These are phyloP conservation scores for Chrysolina haemoptera DNA, from an alignment of 2,888 invertebrate species.

Conservation along the genomic window DNA sequence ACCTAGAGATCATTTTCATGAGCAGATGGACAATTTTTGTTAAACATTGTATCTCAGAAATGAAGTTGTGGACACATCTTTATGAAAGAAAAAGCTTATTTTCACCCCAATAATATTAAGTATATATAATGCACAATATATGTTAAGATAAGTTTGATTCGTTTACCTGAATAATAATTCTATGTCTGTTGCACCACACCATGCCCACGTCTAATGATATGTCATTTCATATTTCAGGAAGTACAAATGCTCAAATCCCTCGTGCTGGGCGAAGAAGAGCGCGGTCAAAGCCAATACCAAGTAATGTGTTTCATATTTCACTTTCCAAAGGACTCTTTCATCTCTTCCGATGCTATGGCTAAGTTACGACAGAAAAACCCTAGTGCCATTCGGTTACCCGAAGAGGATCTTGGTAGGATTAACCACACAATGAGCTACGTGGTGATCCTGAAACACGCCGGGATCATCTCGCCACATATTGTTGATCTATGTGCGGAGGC, in stretches of 20 bases:
- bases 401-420: constrained; percentile 89
- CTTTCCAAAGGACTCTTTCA: constrained; percentile 93
- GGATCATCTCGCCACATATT: constrained; percentile 82
- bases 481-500: constrained; percentile 85
- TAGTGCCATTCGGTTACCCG: constrained; percentile 79
- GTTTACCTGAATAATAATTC: no score
- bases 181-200: no score
- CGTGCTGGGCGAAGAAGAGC: constrained; percentile 92
- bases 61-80: no score
- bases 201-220: no score
- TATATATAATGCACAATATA: no score
- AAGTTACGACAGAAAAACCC: constrained; percentile 87
- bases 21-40: no score
- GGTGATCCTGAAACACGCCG: constrained; percentile 79
- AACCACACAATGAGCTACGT: constrained; percentile 89
- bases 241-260: constrained; percentile 92
- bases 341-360: constrained; percentile 97
- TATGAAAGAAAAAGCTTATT: no score
- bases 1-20: no score
- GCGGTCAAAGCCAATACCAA: constrained; percentile 90
- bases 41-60: no score
- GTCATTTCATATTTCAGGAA: constrained; percentile 77
- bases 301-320: constrained; percentile 93
- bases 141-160: no score
- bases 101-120: no score